Evolutionary conservation across 2,888 invertebrate species (phyloP).

Genomic region (Chloroclystis v-ata): DNA sequence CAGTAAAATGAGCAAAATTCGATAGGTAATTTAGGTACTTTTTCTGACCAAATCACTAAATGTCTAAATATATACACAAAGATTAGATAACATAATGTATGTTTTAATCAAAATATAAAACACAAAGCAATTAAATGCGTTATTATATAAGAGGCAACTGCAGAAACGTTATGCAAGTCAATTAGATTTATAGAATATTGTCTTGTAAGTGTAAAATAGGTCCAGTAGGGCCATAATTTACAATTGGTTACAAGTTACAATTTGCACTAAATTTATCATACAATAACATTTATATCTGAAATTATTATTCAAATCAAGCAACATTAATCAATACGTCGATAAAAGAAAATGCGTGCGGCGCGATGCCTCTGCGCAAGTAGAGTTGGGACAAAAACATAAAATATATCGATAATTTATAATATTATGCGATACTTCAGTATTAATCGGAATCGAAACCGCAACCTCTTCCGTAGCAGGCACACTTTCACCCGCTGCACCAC

Average conservation of each 20-base stretch:
- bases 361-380: constrained; percentile 62
- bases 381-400: constrained; percentile 27
- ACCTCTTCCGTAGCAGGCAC: no score
- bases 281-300: constrained; percentile 76
- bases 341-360: constrained; percentile 73
- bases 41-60: no score
- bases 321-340: constrained; percentile 77
- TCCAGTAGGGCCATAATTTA: constrained; percentile 35
- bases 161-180: no score
- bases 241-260: constrained; percentile 65
- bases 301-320: constrained; percentile 77
- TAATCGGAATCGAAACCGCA: no score
- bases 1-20: no score
- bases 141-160: background rate
- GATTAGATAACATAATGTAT: no score
- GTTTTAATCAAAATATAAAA: background rate
- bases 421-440: background rate
- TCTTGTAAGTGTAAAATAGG: background rate
- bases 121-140: background rate
- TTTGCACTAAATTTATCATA: constrained; percentile 79
- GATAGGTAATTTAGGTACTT: no score
- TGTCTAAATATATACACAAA: no score
- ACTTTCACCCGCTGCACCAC: no score
- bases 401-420: constrained; percentile 14
- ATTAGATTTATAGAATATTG: background rate